Evolutionary conservation across 2,888 invertebrate genomes (phyloP).

Genomic region (Rhingia rostrata): DNA sequence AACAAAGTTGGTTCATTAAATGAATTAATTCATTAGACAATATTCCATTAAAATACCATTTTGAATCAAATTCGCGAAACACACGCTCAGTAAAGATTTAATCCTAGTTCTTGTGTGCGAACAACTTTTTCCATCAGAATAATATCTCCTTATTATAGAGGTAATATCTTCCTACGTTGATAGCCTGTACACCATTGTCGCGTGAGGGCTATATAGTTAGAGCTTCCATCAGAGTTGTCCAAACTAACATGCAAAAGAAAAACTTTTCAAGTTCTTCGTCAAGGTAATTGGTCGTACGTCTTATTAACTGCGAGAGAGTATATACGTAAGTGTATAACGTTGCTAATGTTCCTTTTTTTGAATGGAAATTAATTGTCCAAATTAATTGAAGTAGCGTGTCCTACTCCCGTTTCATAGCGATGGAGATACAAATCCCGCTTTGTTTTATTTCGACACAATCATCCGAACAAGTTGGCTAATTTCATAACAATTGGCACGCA

Average conservation of each 20-base stretch:
- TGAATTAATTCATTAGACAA: constrained; percentile 27
- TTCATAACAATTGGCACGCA: constrained; percentile 30
- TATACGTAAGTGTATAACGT: background rate
- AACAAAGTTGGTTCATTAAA: no score
- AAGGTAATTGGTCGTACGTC: constrained; percentile 1
- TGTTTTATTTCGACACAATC: constrained; percentile 9
- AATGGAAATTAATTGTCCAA: constrained; percentile 22
- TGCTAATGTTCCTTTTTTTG: no score
- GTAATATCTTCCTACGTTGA: constrained; percentile 7
- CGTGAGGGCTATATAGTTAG: constrained; percentile 12
- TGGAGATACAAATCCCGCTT: background rate
- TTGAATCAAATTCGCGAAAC: background rate
- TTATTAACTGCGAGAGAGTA: background rate
- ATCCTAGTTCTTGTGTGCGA: background rate
- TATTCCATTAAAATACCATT: constrained; percentile 8
- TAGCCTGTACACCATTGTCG: constrained; percentile 9
- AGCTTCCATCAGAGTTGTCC: constrained; percentile 35
- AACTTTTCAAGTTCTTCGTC: constrained; percentile 9
- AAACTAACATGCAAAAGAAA: constrained; percentile 17
- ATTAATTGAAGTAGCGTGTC: background rate
- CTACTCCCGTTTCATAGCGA: background rate
- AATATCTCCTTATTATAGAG: constrained; percentile 40
- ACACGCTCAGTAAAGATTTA: background rate
- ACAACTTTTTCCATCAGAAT: constrained; percentile 41
- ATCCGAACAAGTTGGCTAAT: constrained; percentile 31